Evolutionary conservation across 2,888 invertebrate genomes (phyloP), one percentile per base, ranked within the genome.

Genomic region (Helleia helle): DNA sequence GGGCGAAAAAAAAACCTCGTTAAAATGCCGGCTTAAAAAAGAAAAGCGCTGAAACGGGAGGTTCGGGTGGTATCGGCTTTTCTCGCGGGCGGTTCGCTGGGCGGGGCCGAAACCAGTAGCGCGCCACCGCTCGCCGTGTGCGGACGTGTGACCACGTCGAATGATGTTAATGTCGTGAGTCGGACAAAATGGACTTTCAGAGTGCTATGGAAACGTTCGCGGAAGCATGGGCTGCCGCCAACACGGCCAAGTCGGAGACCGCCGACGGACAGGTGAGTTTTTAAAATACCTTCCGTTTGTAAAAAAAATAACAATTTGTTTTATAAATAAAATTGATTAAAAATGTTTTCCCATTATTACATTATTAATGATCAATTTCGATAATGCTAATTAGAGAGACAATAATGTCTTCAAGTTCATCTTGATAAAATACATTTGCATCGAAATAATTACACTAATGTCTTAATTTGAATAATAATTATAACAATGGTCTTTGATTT

Each of bases 131-230:
- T 81, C 87, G 87, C 86, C 85, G 66, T 62, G 87, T 67, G 62
- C 71, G 83, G 65, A 86, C 85, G 71, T 63, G 50, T 51, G 59
- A 74, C 66, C 72, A 71, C 72, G 76, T 67, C 74, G 75, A 68
- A 71, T 66, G 61, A 81, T 84, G 76, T 73, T 72, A 68, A 80
- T 79, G 71, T 80, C 81, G 80, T 83, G 79, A 79, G 64, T 71
- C 47, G 60, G 57, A 56, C 69, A 80, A 80, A 72, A 96, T 97
- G 96, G 96, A 96, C 93, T 96, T 96, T 90, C 95, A 96, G 89
- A 96, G 96, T 90, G 96, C 96, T 62, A 96, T 97, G 96, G 96
- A 97, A 88, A 96, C 96, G 59, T 96, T 97, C 80, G 96, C 96
- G 55, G 96, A 97, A 88, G 96, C 96, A 59, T 97, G 96, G 96